Percentiles rank a stretch among this genome's conserved stretches.
Conservation (phyloP, 2,888 invertebrate species). For the Aporophyla lueneburgensis region DNA sequence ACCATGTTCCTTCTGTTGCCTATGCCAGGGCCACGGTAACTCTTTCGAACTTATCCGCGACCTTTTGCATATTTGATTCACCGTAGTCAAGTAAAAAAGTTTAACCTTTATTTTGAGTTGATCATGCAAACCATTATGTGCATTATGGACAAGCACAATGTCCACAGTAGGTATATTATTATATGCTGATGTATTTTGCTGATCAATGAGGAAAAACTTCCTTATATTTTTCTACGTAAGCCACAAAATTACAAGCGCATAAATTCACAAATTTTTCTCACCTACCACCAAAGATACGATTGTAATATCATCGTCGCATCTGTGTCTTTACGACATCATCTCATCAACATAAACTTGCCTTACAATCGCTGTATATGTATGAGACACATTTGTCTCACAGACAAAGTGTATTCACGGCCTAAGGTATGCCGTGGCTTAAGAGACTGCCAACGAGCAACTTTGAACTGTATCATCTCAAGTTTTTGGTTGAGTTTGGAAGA, state of each 20-base stretch:
- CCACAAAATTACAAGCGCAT: slow-evolving; percentile 23
- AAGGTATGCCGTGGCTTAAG: slow-evolving; percentile 72
- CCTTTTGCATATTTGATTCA: too few relatives aligned
- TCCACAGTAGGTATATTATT: too few relatives aligned
- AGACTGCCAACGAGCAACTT: slow-evolving; percentile 17
- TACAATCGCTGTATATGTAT: slow-evolving; percentile 76
- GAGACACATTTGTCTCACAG: slow-evolving; percentile 80
- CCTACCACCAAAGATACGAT: slow-evolving; percentile 44
- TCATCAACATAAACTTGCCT: slow-evolving; percentile 70
- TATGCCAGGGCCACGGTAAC: too few relatives aligned
- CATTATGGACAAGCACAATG: neutral
- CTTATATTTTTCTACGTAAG: too few relatives aligned
- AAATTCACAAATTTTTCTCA: slow-evolving; percentile 29
- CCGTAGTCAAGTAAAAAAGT: too few relatives aligned
- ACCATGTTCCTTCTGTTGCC: too few relatives aligned
- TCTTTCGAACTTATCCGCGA: too few relatives aligned
- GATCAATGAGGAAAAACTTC: too few relatives aligned
- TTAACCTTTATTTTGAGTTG: neutral
- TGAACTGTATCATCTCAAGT: slow-evolving; percentile 30
- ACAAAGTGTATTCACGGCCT: slow-evolving; percentile 79
- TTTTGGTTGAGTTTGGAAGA: slow-evolving; percentile 48
- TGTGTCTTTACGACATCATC: slow-evolving; percentile 59
- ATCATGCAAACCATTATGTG: neutral
- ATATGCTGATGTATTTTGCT: neutral
- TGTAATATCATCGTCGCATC: slow-evolving; percentile 64